These are phyloP conservation scores for Taphrorychus bicolor DNA, from an alignment of 2,888 invertebrate species.

Conservation along the genomic window DNA sequence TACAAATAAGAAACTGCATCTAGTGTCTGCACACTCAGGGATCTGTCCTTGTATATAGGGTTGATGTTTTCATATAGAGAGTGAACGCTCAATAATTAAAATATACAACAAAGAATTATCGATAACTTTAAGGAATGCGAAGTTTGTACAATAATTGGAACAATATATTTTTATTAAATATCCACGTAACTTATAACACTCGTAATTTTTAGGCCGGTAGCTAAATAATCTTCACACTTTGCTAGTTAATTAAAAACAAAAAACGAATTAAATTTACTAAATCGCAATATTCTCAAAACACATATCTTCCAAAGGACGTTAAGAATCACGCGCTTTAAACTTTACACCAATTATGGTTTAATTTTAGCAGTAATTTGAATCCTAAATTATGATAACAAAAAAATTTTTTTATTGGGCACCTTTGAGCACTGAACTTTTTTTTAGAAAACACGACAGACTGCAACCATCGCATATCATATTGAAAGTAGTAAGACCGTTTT, in stretches of 20 bases:
- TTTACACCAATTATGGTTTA: slow-evolving; percentile 14
- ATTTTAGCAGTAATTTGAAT: slow-evolving; percentile 14
- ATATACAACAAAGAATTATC: slow-evolving; percentile 10
- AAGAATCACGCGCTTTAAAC: slow-evolving; percentile 19
- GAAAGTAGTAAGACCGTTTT: too few species aligned
- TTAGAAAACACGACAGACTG: too few species aligned
- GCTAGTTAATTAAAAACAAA: background rate
- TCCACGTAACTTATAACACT: background rate
- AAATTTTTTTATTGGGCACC: background rate
- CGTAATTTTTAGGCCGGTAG: background rate
- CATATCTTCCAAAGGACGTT: slow-evolving; percentile 29
- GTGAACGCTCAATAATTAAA: slow-evolving; percentile 28
- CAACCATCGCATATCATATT: slow-evolving; percentile 4
- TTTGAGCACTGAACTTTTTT: background rate
- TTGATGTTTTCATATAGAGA: slow-evolving; percentile 4
- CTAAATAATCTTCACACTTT: background rate
- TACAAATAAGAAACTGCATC: slow-evolving; percentile 14
- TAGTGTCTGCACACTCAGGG: slow-evolving; percentile 34
- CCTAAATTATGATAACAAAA: background rate
- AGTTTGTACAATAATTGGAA: slow-evolving; percentile 41
- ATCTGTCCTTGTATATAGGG: slow-evolving; percentile 22
- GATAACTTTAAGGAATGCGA: slow-evolving; percentile 24
- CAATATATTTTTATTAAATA: slow-evolving; percentile 36
- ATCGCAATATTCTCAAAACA: slow-evolving; percentile 24
- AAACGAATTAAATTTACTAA: slow-evolving; percentile 13